These are phyloP conservation scores for Argya squamiceps DNA, from an alignment of 2,797 vertebrate species.

Conservation along the genomic window DNA sequence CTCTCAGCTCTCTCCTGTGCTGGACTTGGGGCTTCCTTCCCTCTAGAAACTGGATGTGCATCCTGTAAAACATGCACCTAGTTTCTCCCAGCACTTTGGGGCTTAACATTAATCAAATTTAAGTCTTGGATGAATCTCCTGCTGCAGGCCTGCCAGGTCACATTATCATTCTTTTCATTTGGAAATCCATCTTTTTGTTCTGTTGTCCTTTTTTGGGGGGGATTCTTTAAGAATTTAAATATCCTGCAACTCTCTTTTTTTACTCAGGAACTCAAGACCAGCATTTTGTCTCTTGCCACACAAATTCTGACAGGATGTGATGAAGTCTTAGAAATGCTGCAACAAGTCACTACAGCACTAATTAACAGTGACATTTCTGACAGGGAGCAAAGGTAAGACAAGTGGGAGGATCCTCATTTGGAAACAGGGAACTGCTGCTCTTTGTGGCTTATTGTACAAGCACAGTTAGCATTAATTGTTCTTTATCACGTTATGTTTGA, in stretches of 20 bases:
- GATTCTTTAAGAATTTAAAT: not conserved
- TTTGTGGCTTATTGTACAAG: not conserved
- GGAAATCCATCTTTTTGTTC: constrained; percentile 53
- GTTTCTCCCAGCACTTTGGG: constrained; percentile 71
- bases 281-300: constrained; percentile 92
- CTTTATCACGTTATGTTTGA: not conserved
- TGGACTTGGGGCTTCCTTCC: constrained; percentile 72
- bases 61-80: constrained; percentile 60
- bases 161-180: constrained; percentile 65
- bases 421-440: not conserved
- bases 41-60: constrained; percentile 68
- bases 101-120: constrained; percentile 63
- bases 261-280: constrained; percentile 90
- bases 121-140: constrained; percentile 62
- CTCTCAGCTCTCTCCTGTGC: constrained; percentile 69
- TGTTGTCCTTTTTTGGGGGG: not conserved
- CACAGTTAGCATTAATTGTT: not conserved
- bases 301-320: constrained; percentile 97
- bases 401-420: not conserved
- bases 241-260: not conserved
- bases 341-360: constrained; percentile 95
- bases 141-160: constrained; percentile 70
- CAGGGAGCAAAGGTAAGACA: constrained; percentile 88
- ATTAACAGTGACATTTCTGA: constrained; percentile 93
- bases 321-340: constrained; percentile 96